Base-by-base conservation (phyloP, 2,797 vertebrate genomes). In the Gymnothorax javanicus region DNA sequence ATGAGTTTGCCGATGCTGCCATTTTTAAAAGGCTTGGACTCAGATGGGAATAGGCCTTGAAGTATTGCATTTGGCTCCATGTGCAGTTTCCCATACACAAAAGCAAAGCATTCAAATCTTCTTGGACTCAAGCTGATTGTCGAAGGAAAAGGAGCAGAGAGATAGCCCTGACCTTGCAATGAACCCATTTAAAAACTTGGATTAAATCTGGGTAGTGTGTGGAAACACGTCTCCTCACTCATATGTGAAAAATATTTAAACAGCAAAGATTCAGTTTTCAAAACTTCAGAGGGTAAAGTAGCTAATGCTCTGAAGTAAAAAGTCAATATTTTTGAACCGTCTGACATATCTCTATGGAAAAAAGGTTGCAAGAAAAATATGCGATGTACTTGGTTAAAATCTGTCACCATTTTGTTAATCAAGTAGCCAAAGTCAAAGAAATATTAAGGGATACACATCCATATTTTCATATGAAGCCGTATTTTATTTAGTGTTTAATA, bases 41-140 rank as follows among this genome's bases (percentile, higher is more conserved):
- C 94, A 94, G 95, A 95, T 95, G 96, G 95, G 96, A 96, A 95
- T 95, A 94, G 93, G 95, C 91, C 52, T 93, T 93, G 93, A 96
- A 95, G 95, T 96, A 95, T 96, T 96, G 94, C 94, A 92, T 94
- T 96, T 96, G 96, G 96, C 96, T 90, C 88, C 86, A 71, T 93
- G 93, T 92, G 91, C 81, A 86, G 91, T 94, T 96, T 96, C 96
- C 94, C 96, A 96, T 95, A 95, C 94, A 92, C 91, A 82, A 92
- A 93, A 93, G 92, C 88, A 88, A 93, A 93, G 92, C 94, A 94
- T 94, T 95, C 94, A 91, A 95, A 94, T 93, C 90, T 91, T 93
- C 94, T 95, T 95, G 95, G 94, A 95, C 91, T 89, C 93, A 91
- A 92, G 94, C 94, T 91, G 95, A 92, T 93, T 93, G 93, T 91